phyloP scores from a whole-genome alignment of 2,113 vertebrate species.

The Tachysurus fulvidraco region DNA sequence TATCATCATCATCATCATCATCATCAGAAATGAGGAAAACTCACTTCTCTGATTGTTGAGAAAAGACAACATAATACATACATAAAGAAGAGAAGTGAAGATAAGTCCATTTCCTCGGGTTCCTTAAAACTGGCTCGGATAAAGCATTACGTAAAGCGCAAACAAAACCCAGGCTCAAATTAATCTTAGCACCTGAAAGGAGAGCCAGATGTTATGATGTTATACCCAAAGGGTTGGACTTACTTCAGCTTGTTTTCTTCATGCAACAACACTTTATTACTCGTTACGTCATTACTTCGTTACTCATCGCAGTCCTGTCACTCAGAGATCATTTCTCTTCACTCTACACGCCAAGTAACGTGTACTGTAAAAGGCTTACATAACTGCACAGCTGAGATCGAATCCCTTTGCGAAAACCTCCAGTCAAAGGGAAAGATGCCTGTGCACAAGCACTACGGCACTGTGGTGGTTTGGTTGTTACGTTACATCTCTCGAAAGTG shows the following conservation, averaged over 20 bases:
- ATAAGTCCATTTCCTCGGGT: not conserved
- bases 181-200: not conserved
- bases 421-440: conserved; percentile 32
- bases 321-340: not conserved
- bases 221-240: not conserved
- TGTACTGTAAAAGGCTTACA: not conserved
- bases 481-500: not conserved
- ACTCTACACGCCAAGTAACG: not conserved
- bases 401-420: not conserved
- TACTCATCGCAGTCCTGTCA: not conserved
- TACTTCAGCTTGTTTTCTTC: not conserved
- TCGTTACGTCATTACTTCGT: not conserved
- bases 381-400: not conserved
- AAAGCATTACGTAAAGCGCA: not conserved
- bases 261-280: too few species aligned
- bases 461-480: not conserved
- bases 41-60: not conserved
- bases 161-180: not conserved
- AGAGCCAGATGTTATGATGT: conserved; percentile 17
- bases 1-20: not conserved
- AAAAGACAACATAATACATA: too few species aligned
- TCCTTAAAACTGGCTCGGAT: not conserved
- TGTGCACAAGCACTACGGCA: not conserved
- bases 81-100: not conserved
- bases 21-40: not conserved